Percentiles rank a stretch among this genome's conserved stretches.
phyloP scores from a whole-genome alignment of 1,140 invertebrate species.

The Aphelenchoides besseyi region DNA sequence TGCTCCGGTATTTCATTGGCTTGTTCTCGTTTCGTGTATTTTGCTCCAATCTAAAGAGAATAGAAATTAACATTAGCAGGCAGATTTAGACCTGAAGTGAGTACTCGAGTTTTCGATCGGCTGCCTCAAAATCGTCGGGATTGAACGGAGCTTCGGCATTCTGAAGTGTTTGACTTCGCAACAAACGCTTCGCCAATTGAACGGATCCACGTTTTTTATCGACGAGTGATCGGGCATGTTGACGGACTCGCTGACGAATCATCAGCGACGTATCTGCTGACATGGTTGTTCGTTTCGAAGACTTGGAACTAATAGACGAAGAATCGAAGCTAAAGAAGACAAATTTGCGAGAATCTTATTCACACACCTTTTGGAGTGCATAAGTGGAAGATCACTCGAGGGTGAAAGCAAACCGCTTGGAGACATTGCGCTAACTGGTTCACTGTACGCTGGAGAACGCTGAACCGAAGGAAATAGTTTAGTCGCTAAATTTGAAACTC shows the following conservation, averaged over 20 bases:
- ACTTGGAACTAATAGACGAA: conserved; percentile 12
- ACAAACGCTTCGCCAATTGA: conserved; percentile 37
- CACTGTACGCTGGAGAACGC: conserved; percentile 22
- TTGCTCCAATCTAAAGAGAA: conserved; percentile 33
- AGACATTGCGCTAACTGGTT: neutral
- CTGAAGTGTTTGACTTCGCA: conserved; percentile 40
- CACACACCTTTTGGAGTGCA: conserved; percentile 19
- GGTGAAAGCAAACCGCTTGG: conserved; percentile 10
- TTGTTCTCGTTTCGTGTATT: conserved; percentile 33
- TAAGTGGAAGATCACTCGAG: neutral
- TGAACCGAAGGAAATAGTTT: neutral
- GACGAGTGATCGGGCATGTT: conserved; percentile 47
- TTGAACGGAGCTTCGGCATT: conserved; percentile 20
- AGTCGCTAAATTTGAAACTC: neutral
- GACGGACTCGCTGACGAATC: conserved; percentile 45
- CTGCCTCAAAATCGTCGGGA: conserved; percentile 16
- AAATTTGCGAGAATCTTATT: neutral
- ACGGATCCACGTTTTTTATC: conserved; percentile 48
- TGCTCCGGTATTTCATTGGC: neutral
- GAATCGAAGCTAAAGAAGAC: conserved; percentile 19
- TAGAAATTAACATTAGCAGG: neutral
- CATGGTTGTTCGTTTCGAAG: conserved; percentile 27
- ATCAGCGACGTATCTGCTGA: conserved; percentile 34
- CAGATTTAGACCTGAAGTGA: conserved; percentile 25
- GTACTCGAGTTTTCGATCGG: conserved; percentile 28